Evolutionary conservation across 2,888 invertebrate genomes (phyloP).

Genomic region (Pemphredon lugubris): DNA sequence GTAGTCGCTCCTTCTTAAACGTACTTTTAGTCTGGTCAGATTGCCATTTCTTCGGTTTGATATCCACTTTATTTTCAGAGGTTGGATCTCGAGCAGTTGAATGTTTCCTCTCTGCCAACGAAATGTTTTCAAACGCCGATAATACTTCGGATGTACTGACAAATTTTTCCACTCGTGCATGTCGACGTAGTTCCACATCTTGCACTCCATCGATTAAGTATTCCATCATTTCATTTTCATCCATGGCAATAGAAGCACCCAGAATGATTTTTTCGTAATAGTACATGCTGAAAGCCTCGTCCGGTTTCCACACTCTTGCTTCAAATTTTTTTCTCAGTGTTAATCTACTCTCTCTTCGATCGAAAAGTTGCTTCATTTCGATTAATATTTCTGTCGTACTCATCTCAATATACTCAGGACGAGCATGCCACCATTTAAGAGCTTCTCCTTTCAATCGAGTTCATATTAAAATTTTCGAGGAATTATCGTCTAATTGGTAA

Average conservation of each 20-base stretch:
- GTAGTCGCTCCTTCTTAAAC: not conserved
- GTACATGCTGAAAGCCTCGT: conserved; percentile 5
- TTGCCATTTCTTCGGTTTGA: too few species aligned
- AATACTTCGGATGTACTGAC: too few species aligned
- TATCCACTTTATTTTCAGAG: not conserved
- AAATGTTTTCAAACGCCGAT: not conserved
- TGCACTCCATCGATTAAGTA: conserved; percentile 41
- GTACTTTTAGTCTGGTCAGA: too few species aligned
- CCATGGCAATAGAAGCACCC: conserved; percentile 31
- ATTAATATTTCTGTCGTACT: conserved; percentile 28
- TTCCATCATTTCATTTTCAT: conserved; percentile 41
- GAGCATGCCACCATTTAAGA: conserved; percentile 51
- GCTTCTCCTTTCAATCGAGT: conserved; percentile 41
- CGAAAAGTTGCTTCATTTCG: conserved; percentile 46
- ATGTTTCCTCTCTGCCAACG: too few species aligned
- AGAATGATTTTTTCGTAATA: conserved; percentile 49
- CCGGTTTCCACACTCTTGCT: not conserved
- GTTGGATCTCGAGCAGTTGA: too few species aligned
- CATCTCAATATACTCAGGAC: conserved; percentile 43
- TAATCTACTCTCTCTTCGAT: conserved; percentile 44
- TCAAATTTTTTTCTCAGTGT: conserved; percentile 46
- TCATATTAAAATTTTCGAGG: not conserved
- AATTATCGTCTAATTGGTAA: not conserved
- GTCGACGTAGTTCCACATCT: not conserved
- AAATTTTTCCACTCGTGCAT: not conserved